A percentile compares a stretch with the other conserved stretches of the same genome.
Evolutionary conservation across 2,113 vertebrate species (phyloP).

Genomic region (Oreochromis spilurus): DNA sequence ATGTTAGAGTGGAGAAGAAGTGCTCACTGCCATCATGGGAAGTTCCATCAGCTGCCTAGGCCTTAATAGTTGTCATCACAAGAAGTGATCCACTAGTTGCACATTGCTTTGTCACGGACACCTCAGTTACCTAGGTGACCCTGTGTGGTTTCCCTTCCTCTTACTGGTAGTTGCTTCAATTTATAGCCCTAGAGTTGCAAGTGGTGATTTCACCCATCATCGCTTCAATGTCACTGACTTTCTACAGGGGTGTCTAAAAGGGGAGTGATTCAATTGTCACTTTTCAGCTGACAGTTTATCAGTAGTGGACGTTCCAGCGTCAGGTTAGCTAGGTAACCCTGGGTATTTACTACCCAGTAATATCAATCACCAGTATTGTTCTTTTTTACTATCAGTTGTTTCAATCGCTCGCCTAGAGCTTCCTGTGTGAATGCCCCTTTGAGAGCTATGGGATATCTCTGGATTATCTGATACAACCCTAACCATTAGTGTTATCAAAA

Average conservation of each 20-base stretch:
- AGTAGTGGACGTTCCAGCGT: too few species aligned
- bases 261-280: too few species aligned
- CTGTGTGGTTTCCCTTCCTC: not conserved
- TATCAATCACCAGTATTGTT: not conserved
- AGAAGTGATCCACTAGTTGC: not conserved
- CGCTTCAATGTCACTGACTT: too few species aligned
- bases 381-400: too few species aligned
- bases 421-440: not conserved
- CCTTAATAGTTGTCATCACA: not conserved
- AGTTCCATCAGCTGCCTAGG: not conserved
- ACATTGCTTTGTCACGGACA: not conserved
- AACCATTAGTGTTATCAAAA: not conserved
- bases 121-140: not conserved
- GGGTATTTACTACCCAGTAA: too few species aligned
- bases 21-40: not conserved
- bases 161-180: not conserved
- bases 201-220: too few species aligned
- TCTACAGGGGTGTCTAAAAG: too few species aligned
- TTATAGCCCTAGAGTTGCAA: too few species aligned
- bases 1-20: not conserved
- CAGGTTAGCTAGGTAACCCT: too few species aligned
- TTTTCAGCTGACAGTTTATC: too few species aligned
- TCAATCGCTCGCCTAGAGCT: too few species aligned
- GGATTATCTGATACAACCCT: not conserved
- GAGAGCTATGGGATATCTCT: not conserved